A percentile compares a stretch with the other conserved stretches of the same genome.
phyloP scores from a whole-genome alignment of 2,797 vertebrate genomes.

The Premnoplex brunnescens region DNA sequence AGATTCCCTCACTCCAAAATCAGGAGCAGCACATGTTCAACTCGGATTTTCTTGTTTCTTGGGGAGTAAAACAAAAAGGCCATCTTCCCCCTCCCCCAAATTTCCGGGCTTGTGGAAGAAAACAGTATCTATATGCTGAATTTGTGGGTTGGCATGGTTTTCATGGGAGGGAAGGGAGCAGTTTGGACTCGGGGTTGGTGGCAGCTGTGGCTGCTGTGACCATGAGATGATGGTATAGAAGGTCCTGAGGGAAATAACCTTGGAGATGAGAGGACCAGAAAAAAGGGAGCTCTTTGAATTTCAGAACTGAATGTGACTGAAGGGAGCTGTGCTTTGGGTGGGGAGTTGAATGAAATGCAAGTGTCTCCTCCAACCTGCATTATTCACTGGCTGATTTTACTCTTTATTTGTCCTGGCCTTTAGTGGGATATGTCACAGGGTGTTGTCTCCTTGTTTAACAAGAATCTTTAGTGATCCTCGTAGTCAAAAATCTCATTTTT shows the following conservation, averaged over 20 bases:
- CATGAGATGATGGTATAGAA: rapidly evolving
- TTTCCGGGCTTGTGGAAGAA: neutral
- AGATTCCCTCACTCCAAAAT: conserved; percentile 10
- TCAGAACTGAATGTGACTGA: neutral
- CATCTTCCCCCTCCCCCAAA: neutral
- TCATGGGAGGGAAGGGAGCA: neutral
- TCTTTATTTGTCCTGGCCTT: neutral
- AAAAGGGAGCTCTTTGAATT: neutral
- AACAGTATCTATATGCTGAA: neutral
- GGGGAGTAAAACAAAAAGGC: neutral
- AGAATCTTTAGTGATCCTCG: neutral
- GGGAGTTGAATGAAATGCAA: neutral
- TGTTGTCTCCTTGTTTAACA: neutral
- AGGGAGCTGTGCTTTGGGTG: neutral
- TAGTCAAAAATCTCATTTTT: neutral
- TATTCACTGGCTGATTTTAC: neutral
- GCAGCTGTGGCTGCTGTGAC: neutral
- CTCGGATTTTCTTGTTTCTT: neutral
- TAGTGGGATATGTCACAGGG: neutral
- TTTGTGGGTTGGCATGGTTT: neutral
- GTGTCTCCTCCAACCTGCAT: neutral
- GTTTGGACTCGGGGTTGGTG: neutral
- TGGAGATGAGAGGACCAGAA: neutral
- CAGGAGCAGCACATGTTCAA: neutral
- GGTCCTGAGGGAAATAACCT: neutral